Conservation (phyloP, 2,888 invertebrate species). For the Beris morrisii region DNA sequence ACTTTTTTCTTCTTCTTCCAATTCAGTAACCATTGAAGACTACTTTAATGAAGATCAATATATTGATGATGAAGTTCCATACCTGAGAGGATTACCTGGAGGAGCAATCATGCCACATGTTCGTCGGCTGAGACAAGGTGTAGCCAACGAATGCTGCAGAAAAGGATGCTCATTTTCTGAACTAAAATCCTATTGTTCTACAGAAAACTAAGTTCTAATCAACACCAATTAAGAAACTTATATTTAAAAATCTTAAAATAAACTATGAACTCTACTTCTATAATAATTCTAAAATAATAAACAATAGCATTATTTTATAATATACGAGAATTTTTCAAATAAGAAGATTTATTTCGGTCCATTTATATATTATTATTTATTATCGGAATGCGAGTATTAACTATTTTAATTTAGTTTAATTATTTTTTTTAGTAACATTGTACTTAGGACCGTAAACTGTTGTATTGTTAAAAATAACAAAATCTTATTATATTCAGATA, state of each 20-base stretch:
- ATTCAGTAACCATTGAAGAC: not conserved
- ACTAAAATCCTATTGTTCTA: constrained; percentile 48
- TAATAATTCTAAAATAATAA: too few species aligned
- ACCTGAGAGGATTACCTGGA: not conserved
- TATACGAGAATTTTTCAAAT: not conserved
- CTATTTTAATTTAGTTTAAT: too few species aligned
- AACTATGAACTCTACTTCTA: not conserved
- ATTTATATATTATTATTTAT: not conserved
- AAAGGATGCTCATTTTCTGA: constrained; percentile 48
- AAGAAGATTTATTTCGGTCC: not conserved
- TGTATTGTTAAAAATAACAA: too few species aligned
- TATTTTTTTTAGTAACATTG: too few species aligned
- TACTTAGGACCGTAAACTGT: too few species aligned
- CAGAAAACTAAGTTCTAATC: not conserved
- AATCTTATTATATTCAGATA: too few species aligned
- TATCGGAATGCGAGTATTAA: too few species aligned
- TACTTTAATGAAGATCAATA: not conserved
- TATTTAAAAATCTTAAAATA: not conserved
- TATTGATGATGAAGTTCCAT: constrained; percentile 3
- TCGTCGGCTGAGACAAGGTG: not conserved
- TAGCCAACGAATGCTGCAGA: constrained; percentile 47
- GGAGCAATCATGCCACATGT: constrained; percentile 5
- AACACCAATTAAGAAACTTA: not conserved
- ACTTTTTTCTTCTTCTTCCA: not conserved
- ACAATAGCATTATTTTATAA: not conserved